Percentiles rank a stretch among this genome's conserved stretches.
These are phyloP conservation scores for Rhorus exstirpatorius DNA, from an alignment of 2,888 invertebrate species.

Conservation along the genomic window DNA sequence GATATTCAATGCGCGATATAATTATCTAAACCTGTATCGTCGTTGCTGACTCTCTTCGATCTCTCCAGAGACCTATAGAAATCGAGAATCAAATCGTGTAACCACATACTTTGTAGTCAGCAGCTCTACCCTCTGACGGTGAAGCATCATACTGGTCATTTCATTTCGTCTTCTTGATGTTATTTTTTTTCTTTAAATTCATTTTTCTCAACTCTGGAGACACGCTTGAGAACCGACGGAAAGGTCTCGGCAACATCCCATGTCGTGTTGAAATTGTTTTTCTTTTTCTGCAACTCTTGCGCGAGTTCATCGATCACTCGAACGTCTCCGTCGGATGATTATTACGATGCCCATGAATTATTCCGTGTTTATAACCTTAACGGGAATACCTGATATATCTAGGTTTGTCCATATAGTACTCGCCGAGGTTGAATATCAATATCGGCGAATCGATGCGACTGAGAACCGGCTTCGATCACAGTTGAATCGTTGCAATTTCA, in stretches of 20 bases:
- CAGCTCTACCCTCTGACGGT: not conserved
- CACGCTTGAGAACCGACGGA: conserved; percentile 17
- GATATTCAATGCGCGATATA: not conserved
- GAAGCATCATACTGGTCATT: conserved; percentile 13
- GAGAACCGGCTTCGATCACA: not conserved
- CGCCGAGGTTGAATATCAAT: conserved; percentile 1
- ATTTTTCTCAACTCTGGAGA: conserved; percentile 11
- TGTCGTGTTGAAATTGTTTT: conserved; percentile 35
- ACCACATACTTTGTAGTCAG: conserved; percentile 6
- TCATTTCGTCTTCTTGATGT: conserved; percentile 15
- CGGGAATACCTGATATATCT: conserved; percentile 10
- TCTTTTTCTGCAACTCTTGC: conserved; percentile 12
- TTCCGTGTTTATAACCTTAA: conserved; percentile 38
- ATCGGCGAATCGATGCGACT: not conserved
- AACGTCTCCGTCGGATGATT: conserved; percentile 33
- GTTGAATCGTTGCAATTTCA: not conserved
- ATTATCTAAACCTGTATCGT: not conserved
- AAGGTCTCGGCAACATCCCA: conserved; percentile 35
- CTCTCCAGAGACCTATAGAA: conserved; percentile 4
- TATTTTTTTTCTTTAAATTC: not conserved
- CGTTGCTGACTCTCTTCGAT: not conserved
- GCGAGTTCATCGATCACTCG: conserved; percentile 50
- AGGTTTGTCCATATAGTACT: not conserved
- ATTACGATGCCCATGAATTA: conserved; percentile 45
- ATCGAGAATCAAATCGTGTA: conserved; percentile 7